These are phyloP conservation scores for Sebastes glaucus DNA, from an alignment of 2,797 vertebrate species.

Conservation along the genomic window DNA sequence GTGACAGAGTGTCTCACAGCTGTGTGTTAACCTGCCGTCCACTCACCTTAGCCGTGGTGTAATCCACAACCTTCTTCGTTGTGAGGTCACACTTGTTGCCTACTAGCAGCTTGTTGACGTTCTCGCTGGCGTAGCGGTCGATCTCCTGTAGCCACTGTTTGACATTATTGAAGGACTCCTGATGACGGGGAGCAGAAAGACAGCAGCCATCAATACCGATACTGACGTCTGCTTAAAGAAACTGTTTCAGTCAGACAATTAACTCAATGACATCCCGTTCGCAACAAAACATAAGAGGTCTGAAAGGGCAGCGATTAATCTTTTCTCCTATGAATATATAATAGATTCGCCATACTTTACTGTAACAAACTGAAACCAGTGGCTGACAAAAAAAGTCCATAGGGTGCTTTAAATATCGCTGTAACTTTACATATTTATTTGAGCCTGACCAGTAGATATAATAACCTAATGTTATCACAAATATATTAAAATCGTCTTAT, in stretches of 20 bases:
- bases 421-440: not conserved
- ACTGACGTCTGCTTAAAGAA: not conserved
- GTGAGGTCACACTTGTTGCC: constrained; percentile 97
- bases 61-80: constrained; percentile 97
- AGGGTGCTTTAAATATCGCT: not conserved
- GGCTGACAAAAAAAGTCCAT: not conserved
- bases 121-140: constrained; percentile 96
- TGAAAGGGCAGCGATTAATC: not conserved
- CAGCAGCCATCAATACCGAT: not conserved
- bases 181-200: constrained; percentile 4
- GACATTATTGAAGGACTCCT: constrained; percentile 97
- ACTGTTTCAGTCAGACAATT: not conserved
- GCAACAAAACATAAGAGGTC: not conserved
- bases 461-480: not conserved
- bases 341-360: not conserved
- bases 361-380: not conserved
- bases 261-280: not conserved
- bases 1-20: not conserved
- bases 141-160: constrained; percentile 99
- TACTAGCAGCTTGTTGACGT: constrained; percentile 97
- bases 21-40: accelerated
- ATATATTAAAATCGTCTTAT: not conserved
- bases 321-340: not conserved
- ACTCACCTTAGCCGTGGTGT: constrained; percentile 94
- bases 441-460: not conserved